phyloP scores from a whole-genome alignment of 2,113 vertebrate species.

The Rhagologus leucostigma region DNA sequence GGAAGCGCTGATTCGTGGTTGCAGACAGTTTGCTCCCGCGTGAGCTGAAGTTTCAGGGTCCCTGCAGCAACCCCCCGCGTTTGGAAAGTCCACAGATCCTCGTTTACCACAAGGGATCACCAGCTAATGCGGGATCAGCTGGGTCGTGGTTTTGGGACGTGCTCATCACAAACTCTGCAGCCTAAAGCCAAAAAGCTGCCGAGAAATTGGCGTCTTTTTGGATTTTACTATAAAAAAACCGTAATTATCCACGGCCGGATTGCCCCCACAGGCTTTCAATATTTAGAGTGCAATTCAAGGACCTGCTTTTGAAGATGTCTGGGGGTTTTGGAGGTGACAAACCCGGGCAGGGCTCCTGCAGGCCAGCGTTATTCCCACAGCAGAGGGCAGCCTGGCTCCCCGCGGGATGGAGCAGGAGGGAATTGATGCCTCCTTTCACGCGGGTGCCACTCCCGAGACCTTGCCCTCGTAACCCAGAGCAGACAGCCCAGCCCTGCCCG shows the following conservation, averaged over 20 bases:
- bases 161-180: fast-evolving
- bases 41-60: background rate
- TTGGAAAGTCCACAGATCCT: background rate
- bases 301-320: fast-evolving
- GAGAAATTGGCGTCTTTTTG: fast-evolving
- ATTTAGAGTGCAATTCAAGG: fast-evolving
- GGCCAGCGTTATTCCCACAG: background rate
- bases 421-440: fast-evolving
- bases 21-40: background rate
- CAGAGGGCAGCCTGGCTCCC: background rate
- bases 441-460: background rate
- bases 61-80: fast-evolving
- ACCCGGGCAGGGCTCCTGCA: background rate
- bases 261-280: background rate
- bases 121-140: background rate
- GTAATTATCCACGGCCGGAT: fast-evolving
- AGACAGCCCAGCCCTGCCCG: background rate
- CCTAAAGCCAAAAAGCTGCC: background rate
- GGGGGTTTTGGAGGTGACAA: background rate
- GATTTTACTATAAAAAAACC: background rate
- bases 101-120: fast-evolving
- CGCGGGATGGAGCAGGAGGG: background rate
- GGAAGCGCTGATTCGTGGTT: background rate
- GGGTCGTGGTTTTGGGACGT: background rate
- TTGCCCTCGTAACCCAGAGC: background rate